Evolutionary conservation across 2,113 vertebrate genomes (phyloP).

Genomic region (Syngnathus scovelli): DNA sequence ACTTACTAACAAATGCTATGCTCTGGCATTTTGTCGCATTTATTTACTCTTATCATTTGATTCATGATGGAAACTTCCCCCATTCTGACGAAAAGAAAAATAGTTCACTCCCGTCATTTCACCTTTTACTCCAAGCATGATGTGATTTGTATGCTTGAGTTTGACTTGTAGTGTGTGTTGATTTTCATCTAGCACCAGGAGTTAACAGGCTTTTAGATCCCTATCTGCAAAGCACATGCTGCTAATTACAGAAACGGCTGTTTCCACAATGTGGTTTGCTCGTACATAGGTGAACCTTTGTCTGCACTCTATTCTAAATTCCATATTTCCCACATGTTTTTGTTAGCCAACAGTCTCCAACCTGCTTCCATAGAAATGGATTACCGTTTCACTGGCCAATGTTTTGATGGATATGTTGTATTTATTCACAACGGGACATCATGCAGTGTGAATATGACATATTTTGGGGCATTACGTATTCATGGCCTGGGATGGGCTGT

Average conservation of each 20-base stretch:
- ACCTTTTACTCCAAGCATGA: background rate
- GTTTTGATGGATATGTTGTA: constrained; percentile 89
- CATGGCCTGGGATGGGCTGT: constrained; percentile 94
- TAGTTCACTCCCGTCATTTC: background rate
- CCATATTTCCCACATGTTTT: constrained; percentile 8
- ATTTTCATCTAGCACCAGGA: background rate
- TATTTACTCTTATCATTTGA: background rate
- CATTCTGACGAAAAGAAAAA: background rate
- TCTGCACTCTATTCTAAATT: constrained; percentile 27
- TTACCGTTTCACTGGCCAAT: constrained; percentile 88
- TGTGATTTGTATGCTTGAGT: background rate
- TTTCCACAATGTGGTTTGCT: background rate
- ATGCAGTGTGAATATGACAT: constrained; percentile 93
- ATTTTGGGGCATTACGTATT: constrained; percentile 98
- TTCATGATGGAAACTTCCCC: background rate
- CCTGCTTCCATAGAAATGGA: constrained; percentile 76
- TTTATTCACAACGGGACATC: constrained; percentile 93
- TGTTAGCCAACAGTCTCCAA: constrained; percentile 10
- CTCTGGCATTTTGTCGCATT: background rate
- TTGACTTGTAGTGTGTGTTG: background rate
- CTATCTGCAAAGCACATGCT: background rate
- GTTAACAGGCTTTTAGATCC: background rate
- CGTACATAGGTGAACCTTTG: background rate
- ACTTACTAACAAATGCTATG: no score
- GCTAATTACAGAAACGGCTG: background rate